phyloP scores from a whole-genome alignment of 30 jellyfish, hydroid and myxozoan genomes.

The Mastigias papua region DNA sequence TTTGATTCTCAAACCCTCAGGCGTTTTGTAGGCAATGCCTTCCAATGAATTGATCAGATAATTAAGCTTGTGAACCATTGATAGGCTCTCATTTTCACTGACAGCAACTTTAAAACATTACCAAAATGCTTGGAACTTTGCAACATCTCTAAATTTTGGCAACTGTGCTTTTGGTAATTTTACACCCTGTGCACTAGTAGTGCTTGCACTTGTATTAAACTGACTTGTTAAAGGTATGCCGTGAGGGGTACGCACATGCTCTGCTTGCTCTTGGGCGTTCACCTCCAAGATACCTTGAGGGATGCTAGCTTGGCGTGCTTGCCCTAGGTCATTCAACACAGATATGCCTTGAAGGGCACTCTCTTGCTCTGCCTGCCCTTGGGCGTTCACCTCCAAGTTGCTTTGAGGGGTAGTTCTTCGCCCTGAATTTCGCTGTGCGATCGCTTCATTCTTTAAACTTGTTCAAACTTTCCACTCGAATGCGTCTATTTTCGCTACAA shows the following conservation, averaged over 20 bases:
- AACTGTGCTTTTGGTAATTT: constrained; percentile 15
- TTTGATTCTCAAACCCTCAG: too few species aligned
- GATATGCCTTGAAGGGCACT: neutral
- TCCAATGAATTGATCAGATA: too few species aligned
- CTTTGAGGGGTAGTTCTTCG: constrained; percentile 7
- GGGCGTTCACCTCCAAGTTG: neutral
- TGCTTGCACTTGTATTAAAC: neutral
- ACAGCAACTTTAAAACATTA: too few species aligned
- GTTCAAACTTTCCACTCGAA: neutral
- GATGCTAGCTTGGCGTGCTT: neutral
- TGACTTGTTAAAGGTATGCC: neutral
- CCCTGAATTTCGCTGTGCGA: constrained; percentile 4
- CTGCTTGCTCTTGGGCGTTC: neutral
- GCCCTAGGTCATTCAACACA: neutral
- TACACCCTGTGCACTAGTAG: constrained; percentile 11
- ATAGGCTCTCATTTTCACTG: too few species aligned
- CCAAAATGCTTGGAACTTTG: constrained; percentile 30
- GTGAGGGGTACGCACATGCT: neutral
- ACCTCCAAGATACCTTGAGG: neutral
- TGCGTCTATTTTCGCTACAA: neutral
- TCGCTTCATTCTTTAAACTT: neutral
- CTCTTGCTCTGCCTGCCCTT: neutral
- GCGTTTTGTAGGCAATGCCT: too few species aligned
- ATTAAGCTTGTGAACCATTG: too few species aligned
- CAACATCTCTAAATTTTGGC: constrained; percentile 37